Base-by-base conservation (phyloP, 2,888 invertebrate species). In the Linnaemya vulpina region DNA sequence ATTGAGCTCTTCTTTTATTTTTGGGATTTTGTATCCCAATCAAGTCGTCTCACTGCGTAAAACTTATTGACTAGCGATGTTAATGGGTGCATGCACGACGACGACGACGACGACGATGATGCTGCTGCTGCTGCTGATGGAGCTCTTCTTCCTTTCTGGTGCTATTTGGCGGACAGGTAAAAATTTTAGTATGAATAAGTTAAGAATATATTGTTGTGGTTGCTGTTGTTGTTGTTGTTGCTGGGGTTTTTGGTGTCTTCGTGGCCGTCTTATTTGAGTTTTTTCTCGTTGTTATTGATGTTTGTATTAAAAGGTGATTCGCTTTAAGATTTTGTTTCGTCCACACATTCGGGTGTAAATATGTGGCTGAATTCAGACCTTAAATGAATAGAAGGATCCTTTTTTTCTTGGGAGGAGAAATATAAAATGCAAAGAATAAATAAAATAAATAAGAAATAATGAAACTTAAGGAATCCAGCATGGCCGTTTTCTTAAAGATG, bases 381-480 rank as follows among this genome's bases (percentile, higher is more conserved):
- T 68, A 60, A 67, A 15, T 17, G 30, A 30, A 51, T 25, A 53
- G 49, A 40, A 58, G 63, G 35, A 75, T 81, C 67, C 74, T 53
- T 51, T 10, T 68, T 62, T 55, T 58, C 30, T 63, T 51, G 11
- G 35, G 43, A 17, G 0, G 15, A 40, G 55, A 40, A 17, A 20
- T 25, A 46, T 0, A 60, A 25, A 11, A n/a, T 5, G 5, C 3
- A 20, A 30, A 62, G 25, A 51, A 65, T 46, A 38, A 68, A 65
- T 9, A 22, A 65, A 65, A 58, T 20, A 58, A 77, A 70, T 51
- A 78, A 62, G 55, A 70, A 62, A 70, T 78, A 70, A 71, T 70
- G 77, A 86, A 86, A 87, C 79, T 83, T 88, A 84, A 88, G 89
- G 91, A 91, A 91, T 91, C 88, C 91, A 91, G 91, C 90, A 91